Evolutionary conservation across 2,113 vertebrate species (phyloP), one percentile per base, ranked within the genome.

Genomic region (Eptesicus fuscus): DNA sequence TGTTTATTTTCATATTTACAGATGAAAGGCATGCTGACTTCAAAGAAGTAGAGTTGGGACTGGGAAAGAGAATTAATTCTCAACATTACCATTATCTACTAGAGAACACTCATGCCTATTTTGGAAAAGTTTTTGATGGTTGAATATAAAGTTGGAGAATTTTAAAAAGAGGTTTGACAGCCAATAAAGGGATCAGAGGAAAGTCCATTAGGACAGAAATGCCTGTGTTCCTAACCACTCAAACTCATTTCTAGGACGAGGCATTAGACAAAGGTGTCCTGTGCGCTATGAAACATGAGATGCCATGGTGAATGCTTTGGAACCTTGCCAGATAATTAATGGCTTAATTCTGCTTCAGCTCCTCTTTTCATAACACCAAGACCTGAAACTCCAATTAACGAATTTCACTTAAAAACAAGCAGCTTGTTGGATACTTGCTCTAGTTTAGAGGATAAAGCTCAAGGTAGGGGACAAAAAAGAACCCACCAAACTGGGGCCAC

Each of bases 11-110:
- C 91, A 78, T 78, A 91, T 84, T 93, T 95, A 89, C 65, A 95
- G 91, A 97, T 96, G 90, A 94, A 97, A 97, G 96, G 32, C 59
- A 90, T n/a, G 56, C 88, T 94, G 69, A 95, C 83, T 97, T 97
- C 96, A 97, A 95, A 97, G 96, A 86, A 69, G 83, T 71, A 93
- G 69, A 69, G 53, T 89, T 83, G 67, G 56, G 49, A 51, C 67
- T 47, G 59, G 79, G 86, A 77, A 87, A 95, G 80, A 86, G 32
- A 92, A 79, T 93, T 92, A 84, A 95, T 95, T 96, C 35, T 92
- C 76, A 71, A 63, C 40, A 11, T 93, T 92, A 88, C 85, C 90
- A 89, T 95, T 90, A 89, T 87, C 82, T 92, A 17, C 92, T 86
- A 83, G 78, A 80, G 95, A 96, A 89, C 25, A 74, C 67, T 89